A percentile compares a stretch with the other conserved stretches of the same genome.
Evolutionary conservation across 2,888 invertebrate species (phyloP).

Genomic region (Lasioglossum morio): DNA sequence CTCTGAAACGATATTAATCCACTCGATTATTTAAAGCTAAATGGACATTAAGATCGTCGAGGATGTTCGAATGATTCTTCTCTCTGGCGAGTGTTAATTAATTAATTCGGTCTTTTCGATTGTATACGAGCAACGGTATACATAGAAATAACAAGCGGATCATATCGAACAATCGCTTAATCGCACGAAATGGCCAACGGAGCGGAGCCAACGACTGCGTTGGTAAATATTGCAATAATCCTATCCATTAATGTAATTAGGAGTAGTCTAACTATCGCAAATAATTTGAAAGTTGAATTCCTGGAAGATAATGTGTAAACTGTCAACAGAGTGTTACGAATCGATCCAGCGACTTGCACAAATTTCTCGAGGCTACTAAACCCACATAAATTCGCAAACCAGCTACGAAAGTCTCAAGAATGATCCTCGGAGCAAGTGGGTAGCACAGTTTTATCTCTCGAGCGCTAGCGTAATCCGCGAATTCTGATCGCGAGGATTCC

Average conservation of each 20-base stretch:
- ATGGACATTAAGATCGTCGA: constrained; percentile 48
- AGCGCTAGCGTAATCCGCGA: constrained; percentile 53
- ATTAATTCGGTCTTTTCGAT: constrained; percentile 45
- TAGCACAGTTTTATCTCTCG: constrained; percentile 49
- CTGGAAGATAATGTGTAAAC: not conserved
- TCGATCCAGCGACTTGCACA: not conserved
- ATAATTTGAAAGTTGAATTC: not conserved
- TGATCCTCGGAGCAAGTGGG: constrained; percentile 31
- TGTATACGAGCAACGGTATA: not conserved
- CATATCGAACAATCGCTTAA: constrained; percentile 59
- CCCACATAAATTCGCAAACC: not conserved
- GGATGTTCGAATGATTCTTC: constrained; percentile 33
- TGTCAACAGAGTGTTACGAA: not conserved
- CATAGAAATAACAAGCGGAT: constrained; percentile 18
- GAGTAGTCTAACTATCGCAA: not conserved
- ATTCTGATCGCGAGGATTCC: constrained; percentile 63
- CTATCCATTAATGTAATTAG: not conserved
- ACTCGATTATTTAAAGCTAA: constrained; percentile 45
- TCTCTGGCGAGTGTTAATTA: constrained; percentile 46
- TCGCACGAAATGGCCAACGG: constrained; percentile 6
- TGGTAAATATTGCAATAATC: not conserved
- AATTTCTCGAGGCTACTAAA: not conserved
- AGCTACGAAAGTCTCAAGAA: not conserved
- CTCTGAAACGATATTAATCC: not conserved
- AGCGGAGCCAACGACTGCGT: not conserved